phyloP scores from a whole-genome alignment of 1,140 invertebrate species.

The Panagrolaimus sp. region DNA sequence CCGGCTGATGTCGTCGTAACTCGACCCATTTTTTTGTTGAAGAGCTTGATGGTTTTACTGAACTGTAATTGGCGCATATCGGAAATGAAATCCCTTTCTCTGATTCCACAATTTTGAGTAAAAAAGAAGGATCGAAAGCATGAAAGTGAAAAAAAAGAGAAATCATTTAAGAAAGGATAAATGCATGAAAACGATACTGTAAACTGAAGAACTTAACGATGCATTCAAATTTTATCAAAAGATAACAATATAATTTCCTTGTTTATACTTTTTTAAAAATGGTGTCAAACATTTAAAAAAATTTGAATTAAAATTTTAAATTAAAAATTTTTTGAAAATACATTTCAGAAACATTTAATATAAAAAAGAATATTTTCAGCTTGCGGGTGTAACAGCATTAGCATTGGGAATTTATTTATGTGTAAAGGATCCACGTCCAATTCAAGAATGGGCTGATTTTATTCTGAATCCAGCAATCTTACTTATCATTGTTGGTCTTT shows the following conservation, averaged over 20 bases:
- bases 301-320: neutral
- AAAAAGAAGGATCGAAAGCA: neutral
- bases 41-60: conserved; percentile 17
- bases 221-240: too few relatives aligned
- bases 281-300: too few relatives aligned
- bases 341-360: too few relatives aligned
- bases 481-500: conserved; percentile 47
- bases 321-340: neutral
- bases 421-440: conserved; percentile 51
- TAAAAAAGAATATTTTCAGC: conserved; percentile 40
- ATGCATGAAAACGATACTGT: conserved; percentile 14
- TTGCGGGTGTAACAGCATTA: conserved; percentile 48
- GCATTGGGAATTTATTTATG: conserved; percentile 56
- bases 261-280: too few relatives aligned
- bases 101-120: neutral
- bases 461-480: conserved; percentile 56
- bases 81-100: conserved; percentile 13
- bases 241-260: neutral
- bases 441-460: conserved; percentile 50
- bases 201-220: neutral
- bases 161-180: neutral
- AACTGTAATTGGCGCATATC: conserved; percentile 14
- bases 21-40: conserved; percentile 19
- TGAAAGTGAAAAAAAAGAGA: conserved; percentile 8
- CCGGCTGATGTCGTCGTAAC: conserved; percentile 14